Base-by-base conservation (phyloP, 1,140 invertebrate species). In the Telenomus remus region DNA sequence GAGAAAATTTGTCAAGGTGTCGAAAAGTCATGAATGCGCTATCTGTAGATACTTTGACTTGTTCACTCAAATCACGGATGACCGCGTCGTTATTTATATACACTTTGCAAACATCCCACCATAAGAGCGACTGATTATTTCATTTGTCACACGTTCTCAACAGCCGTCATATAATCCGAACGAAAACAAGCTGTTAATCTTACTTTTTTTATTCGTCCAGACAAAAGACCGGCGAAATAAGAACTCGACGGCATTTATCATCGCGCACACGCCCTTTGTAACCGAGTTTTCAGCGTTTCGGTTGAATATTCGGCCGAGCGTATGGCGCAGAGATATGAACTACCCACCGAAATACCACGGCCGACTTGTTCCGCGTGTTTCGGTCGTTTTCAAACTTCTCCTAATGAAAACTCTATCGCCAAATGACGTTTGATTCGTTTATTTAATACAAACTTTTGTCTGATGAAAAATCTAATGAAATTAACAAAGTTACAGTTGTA, bases 1-100 rank as follows among this genome's bases (percentile, higher is more conserved):
- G n/a, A n/a, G n/a, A n/a, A n/a, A n/a, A n/a, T n/a, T n/a, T n/a
- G n/a, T n/a, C n/a, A n/a, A 27, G 37, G 34, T 46, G 34, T 57
- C 51, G 14, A 13, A 27, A 56, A 59, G 60, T 53, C 48, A 64
- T 59, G 54, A 72, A 57, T 57, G 60, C 55, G 19, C 54, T 43
- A 47, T 12, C 19, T 65, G 54, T 59, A 60, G 1, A 27, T 72
- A 64, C 69, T 72, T 72, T 64, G 69, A 59, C 69, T 72, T 59
- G 69, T 42, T 72, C 55, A 64, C 64, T 72, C 54, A 59, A 72
- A 72, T 65, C 69, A 72, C 47, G 49, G 56, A 47, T 57, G 68
- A 71, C 53, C 68, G 54, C 57, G 59, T 9, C 57, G 59, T 57
- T 71, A 47, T 71, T 71, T 71, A 49, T n/a, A n/a, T 56, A 37